Evolutionary conservation across 1,140 invertebrate genomes (phyloP).

Genomic region (Fopius arisanus): DNA sequence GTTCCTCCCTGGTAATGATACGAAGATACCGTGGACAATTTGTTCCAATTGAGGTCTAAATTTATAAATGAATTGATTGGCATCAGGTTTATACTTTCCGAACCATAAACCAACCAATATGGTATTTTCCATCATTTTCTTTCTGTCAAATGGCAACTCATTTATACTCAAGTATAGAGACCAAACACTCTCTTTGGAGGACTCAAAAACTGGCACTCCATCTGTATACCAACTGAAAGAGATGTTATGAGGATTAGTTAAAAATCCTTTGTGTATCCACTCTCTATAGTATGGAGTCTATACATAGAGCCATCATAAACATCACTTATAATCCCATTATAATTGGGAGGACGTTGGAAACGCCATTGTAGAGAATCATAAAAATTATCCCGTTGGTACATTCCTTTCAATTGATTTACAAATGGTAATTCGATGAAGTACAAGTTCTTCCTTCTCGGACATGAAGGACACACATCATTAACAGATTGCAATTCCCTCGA

Average conservation of each 20-base stretch:
- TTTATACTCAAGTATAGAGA: constrained; percentile 14
- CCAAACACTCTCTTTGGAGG: constrained; percentile 9
- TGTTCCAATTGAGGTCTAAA: neutral
- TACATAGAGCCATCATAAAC: neutral
- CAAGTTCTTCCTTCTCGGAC: neutral
- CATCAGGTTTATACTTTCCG: constrained; percentile 15
- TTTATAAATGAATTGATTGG: neutral
- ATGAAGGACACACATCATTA: neutral
- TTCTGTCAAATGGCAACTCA: constrained; percentile 17
- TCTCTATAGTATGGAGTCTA: too few relatives aligned
- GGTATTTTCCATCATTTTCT: constrained; percentile 14
- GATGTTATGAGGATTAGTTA: neutral
- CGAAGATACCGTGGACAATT: neutral
- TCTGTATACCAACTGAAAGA: constrained; percentile 23
- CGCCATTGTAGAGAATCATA: constrained; percentile 24
- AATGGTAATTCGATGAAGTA: constrained; percentile 33
- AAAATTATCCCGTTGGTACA: constrained; percentile 29
- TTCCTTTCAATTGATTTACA: constrained; percentile 27
- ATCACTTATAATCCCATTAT: neutral
- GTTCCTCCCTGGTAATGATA: neutral
- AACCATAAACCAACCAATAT: constrained; percentile 17
- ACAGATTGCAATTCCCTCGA: neutral
- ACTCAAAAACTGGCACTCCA: constrained; percentile 16
- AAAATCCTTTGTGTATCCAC: neutral
- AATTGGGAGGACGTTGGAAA: neutral